Percentiles rank a stretch among this genome's conserved stretches.
phyloP scores from a whole-genome alignment of 2,797 vertebrate genomes.

The Poecile montanus region DNA sequence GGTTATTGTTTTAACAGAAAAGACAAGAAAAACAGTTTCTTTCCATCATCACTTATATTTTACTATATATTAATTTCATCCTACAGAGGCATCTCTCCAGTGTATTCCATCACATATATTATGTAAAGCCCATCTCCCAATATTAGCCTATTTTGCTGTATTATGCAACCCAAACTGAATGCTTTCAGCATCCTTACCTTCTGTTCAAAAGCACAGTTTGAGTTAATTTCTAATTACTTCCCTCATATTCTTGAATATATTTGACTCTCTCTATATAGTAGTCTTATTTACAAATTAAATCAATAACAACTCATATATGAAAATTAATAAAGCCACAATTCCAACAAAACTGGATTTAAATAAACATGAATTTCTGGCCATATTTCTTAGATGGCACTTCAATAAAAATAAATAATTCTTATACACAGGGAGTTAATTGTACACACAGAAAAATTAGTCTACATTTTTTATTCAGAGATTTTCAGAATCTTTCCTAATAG shows the following conservation, averaged over 20 bases:
- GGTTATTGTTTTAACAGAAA: neutral
- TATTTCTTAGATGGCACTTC: neutral
- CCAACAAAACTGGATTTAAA: neutral
- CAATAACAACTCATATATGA: neutral
- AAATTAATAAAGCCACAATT: slow-evolving; percentile 2
- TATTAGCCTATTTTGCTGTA: neutral
- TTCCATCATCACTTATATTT: neutral
- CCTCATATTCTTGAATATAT: neutral
- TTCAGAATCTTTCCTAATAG: neutral
- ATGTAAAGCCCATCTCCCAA: neutral
- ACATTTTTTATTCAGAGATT: neutral
- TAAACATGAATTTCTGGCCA: neutral
- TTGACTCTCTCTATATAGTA: neutral
- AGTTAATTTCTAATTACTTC: neutral
- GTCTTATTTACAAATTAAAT: neutral
- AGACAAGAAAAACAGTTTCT: neutral
- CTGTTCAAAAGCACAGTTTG: neutral
- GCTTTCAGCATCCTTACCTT: neutral
- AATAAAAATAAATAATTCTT: slow-evolving; percentile 10
- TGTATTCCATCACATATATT: neutral
- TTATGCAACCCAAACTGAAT: neutral
- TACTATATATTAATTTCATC: neutral
- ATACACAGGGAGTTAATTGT: neutral
- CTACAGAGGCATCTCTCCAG: neutral
- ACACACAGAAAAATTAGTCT: neutral